A percentile compares a stretch with the other conserved stretches of the same genome.
Evolutionary conservation across 2,888 invertebrate genomes (phyloP).

Genomic region (Cetonia aurata): DNA sequence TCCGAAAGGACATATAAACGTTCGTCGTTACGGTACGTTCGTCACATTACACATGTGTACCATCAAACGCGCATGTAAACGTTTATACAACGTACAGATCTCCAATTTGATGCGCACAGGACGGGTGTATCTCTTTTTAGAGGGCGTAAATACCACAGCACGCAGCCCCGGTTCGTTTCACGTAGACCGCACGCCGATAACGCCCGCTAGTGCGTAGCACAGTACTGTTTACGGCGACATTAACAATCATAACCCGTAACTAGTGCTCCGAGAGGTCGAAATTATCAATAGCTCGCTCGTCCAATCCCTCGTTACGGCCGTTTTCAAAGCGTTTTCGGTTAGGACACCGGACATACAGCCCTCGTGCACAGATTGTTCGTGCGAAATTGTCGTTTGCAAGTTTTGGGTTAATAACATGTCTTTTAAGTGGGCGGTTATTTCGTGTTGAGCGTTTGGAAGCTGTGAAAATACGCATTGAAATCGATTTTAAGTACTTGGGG

Average conservation of each 20-base stretch:
- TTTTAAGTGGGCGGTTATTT: not conserved
- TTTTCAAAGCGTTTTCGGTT: slow-evolving; percentile 9
- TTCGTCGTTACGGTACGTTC: not conserved
- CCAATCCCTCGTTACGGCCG: slow-evolving; percentile 28
- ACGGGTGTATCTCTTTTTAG: slow-evolving; percentile 36
- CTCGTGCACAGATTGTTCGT: not conserved
- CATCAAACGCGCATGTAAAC: not conserved
- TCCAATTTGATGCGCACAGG: slow-evolving; percentile 26
- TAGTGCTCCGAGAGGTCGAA: slow-evolving; percentile 27
- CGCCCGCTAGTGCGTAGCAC: slow-evolving; percentile 32
- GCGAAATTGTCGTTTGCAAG: not conserved
- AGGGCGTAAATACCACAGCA: not conserved
- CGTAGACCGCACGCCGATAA: slow-evolving; percentile 30
- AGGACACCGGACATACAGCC: not conserved
- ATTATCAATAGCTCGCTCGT: slow-evolving; percentile 43
- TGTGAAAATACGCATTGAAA: no score
- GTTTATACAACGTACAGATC: slow-evolving; percentile 9
- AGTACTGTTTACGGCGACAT: slow-evolving; percentile 44
- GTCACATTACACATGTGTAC: not conserved
- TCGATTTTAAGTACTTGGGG: no score
- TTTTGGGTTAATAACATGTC: not conserved
- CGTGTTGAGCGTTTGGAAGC: no score
- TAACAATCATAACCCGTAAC: slow-evolving; percentile 45
- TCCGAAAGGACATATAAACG: slow-evolving; percentile 18
- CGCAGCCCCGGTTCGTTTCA: no score